Evolutionary conservation across 1,140 invertebrate species (phyloP).

Genomic region (Helicoverpa armigera): DNA sequence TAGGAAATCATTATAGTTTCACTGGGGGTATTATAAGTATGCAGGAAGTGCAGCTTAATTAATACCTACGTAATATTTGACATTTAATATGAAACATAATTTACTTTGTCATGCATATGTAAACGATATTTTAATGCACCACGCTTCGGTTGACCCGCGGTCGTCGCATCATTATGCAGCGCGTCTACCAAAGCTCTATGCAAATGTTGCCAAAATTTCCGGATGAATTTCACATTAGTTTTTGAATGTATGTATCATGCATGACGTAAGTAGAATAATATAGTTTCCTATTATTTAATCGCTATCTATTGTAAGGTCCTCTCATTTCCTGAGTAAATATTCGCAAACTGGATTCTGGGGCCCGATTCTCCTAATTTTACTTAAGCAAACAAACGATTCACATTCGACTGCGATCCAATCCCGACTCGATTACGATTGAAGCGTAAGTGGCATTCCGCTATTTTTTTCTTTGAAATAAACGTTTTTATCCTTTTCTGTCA

Average conservation of each 20-base stretch:
- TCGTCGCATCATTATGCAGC: background rate
- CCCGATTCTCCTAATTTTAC: too few relatives aligned
- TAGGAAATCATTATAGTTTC: too few relatives aligned
- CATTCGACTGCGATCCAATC: too few relatives aligned
- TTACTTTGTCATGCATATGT: background rate
- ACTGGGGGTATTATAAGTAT: background rate
- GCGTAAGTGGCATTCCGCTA: too few relatives aligned
- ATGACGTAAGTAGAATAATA: background rate
- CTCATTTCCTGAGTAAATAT: too few relatives aligned
- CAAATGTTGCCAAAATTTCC: background rate
- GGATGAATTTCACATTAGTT: background rate
- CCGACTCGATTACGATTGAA: too few relatives aligned
- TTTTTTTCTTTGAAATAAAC: too few relatives aligned
- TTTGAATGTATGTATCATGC: background rate
- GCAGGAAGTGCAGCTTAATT: slow-evolving; percentile 27
- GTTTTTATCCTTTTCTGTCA: too few relatives aligned
- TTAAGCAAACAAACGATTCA: too few relatives aligned
- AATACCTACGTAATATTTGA: slow-evolving; percentile 26
- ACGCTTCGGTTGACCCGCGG: slow-evolving; percentile 9
- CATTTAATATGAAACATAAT: slow-evolving; percentile 16
- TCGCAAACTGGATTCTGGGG: too few relatives aligned
- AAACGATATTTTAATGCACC: background rate
- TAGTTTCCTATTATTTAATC: too few relatives aligned
- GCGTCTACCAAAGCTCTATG: background rate
- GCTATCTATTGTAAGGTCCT: too few relatives aligned